phyloP scores from a whole-genome alignment of 2,888 invertebrate genomes.

The Eretmocerus hayati region DNA sequence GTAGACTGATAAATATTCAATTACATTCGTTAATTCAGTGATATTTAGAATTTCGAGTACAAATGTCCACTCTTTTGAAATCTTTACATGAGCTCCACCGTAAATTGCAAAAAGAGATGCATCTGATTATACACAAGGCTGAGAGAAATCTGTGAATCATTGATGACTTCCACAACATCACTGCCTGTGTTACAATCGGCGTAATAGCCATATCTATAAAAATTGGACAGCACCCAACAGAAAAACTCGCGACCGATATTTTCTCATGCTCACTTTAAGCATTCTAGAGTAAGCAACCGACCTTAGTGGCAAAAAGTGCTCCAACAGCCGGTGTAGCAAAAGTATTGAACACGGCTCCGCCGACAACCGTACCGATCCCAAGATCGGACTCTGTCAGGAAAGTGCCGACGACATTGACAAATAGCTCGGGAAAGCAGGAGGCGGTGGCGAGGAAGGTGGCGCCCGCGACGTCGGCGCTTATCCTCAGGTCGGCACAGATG shows the following conservation, averaged over 20 bases:
- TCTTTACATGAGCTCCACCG: no score
- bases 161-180: no score
- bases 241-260: no score
- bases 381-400: slow-evolving; percentile 76
- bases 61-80: no score
- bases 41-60: no score
- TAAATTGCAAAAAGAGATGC: no score
- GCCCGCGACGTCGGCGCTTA: slow-evolving; percentile 85
- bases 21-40: no score
- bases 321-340: slow-evolving; percentile 79
- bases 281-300: slow-evolving; percentile 42
- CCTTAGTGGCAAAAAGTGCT: slow-evolving; percentile 65
- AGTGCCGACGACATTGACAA: slow-evolving; percentile 84
- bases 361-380: slow-evolving; percentile 82
- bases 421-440: slow-evolving; percentile 90
- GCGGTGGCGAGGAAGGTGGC: slow-evolving; percentile 97
- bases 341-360: slow-evolving; percentile 81
- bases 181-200: no score
- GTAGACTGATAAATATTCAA: no score
- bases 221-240: not conserved
- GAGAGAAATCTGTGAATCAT: no score
- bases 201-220: not conserved
- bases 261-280: no score
- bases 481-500: slow-evolving; percentile 72
- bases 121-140: no score